Percentiles rank a stretch among this genome's conserved stretches.
Conservation (phyloP, 2,113 vertebrate genomes). For the Hystrix cristata region DNA sequence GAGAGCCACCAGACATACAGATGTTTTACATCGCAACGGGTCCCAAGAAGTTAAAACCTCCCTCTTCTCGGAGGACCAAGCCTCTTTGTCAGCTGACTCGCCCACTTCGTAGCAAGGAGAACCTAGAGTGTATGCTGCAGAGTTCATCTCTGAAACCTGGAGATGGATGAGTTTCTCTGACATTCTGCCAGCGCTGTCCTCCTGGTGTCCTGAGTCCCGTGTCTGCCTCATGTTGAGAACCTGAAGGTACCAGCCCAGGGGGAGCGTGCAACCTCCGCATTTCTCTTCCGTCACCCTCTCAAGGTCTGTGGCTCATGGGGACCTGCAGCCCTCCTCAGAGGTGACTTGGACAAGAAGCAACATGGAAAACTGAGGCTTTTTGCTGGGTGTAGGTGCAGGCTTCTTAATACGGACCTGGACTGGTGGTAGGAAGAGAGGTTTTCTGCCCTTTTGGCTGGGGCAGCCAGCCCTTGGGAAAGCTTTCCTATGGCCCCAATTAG, state of each 20-base stretch:
- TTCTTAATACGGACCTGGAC: not conserved
- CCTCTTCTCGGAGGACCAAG: not conserved
- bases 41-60: not conserved
- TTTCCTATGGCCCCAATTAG: not conserved
- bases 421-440: not conserved
- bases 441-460: not conserved
- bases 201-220: not conserved
- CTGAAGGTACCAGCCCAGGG: not conserved
- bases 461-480: not conserved
- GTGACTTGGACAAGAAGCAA: not conserved
- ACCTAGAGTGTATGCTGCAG: not conserved
- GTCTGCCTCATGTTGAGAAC: not conserved
- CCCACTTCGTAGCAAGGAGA: not conserved
- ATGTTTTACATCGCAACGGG: not conserved
- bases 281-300: not conserved
- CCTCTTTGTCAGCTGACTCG: not conserved
- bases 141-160: not conserved
- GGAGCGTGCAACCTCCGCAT: not conserved
- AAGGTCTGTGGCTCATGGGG: not conserved
- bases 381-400: not conserved
- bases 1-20: not conserved
- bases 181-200: not conserved
- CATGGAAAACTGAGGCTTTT: not conserved
- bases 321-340: not conserved
- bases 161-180: not conserved